A percentile compares a stretch with the other conserved stretches of the same genome.
These are phyloP conservation scores for Heliconius ethilla DNA, from an alignment of 2,888 invertebrate species.

Conservation along the genomic window DNA sequence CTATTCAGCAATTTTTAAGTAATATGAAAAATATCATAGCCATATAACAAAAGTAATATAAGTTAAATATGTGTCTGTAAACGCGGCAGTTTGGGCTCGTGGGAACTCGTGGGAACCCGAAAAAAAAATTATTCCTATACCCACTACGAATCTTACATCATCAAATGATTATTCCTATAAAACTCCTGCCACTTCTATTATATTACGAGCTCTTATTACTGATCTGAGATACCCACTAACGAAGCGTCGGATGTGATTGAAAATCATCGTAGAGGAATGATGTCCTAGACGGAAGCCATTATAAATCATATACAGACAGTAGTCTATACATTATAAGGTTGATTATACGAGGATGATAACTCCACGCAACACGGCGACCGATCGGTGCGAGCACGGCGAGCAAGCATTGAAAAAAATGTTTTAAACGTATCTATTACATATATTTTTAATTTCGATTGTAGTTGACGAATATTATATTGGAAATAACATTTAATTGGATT, in stretches of 20 bases:
- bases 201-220: conserved; percentile 36
- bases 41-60: too few relatives aligned
- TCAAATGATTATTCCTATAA: background rate
- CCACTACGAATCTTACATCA: background rate
- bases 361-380: conserved; percentile 53
- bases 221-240: conserved; percentile 76
- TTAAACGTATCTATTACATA: conserved; percentile 61
- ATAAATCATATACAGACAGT: conserved; percentile 78
- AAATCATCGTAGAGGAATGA: conserved; percentile 79
- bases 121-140: background rate
- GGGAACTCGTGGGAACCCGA: too few relatives aligned
- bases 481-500: background rate
- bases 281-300: conserved; percentile 80
- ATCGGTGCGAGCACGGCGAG: conserved; percentile 39
- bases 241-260: conserved; percentile 81
- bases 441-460: conserved; percentile 59
- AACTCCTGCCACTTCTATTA: background rate
- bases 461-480: background rate
- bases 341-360: conserved; percentile 74
- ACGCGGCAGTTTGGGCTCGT: too few relatives aligned
- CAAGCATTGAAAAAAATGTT: conserved; percentile 66
- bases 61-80: too few relatives aligned
- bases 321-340: conserved; percentile 79
- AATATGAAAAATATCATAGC: background rate
- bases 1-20: background rate